Evolutionary conservation across 2,113 vertebrate species (phyloP), one percentile per base, ranked within the genome.

Genomic region (Gobius niger): DNA sequence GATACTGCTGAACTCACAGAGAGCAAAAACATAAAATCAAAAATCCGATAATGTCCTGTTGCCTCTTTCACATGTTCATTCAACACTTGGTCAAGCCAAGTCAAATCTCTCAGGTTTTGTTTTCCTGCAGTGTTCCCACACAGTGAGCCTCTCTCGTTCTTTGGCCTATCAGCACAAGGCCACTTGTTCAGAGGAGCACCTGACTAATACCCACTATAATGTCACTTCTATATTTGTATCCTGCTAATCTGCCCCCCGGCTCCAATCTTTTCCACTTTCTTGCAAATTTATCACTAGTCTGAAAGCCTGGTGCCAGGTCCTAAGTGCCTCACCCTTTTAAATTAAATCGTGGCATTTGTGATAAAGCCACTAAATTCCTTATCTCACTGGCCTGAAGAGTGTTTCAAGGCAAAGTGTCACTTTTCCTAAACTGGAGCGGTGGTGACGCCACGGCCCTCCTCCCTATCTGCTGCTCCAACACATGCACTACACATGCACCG

Each of bases 331-430:
- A 92, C 94, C 95, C 95, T 93, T 95, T 96, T 96, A 96, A 97
- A 97, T 98, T 95, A 97, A 96, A 96, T 95, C 91, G 90, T 91
- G 95, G 94, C 95, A 97, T 98, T 98, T 98, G 95, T 98, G 97
- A 99, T 98, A 98, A 98, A 98, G 96, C 93, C 95, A 96, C 96
- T 95, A 97, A 96, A 98, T 98, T 98, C 96, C 96, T 98, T 98
- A 98, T 98, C 96, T 90, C 49, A 73, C 92, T 92, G 94, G 91
- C 92, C 94, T 81, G 91, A 93, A 93, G 93, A 94, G 92, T 93
- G 92, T 96, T 96, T 96, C 95, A 95, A 96, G 94, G 92, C 93
- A 95, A 93, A 94, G 91, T 92, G 92, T 92, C 93, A 89, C 93
- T 93, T 94, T 92, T 90, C 89, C 90, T 91, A 90, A 92, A 92